These are phyloP conservation scores for Alcedo atthis DNA, from an alignment of 2,797 vertebrate species.

Conservation along the genomic window DNA sequence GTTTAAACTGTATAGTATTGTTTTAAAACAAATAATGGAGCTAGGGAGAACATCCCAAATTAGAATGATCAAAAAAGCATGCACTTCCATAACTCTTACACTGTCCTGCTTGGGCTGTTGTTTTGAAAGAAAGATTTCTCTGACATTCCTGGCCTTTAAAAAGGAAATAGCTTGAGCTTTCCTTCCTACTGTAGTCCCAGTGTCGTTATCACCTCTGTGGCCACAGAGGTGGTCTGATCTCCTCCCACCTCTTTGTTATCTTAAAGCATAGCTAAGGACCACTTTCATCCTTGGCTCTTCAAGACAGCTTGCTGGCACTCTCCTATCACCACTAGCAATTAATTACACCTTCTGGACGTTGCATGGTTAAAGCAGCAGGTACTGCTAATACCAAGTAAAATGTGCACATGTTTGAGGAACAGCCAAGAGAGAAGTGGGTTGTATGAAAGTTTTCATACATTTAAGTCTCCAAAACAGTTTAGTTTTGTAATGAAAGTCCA, in stretches of 20 bases:
- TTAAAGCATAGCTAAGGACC: neutral
- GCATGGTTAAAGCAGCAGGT: neutral
- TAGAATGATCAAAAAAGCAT: slow-evolving; percentile 4
- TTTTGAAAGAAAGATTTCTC: slow-evolving; percentile 33
- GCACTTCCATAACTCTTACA: slow-evolving; percentile 15
- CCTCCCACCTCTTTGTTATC: neutral
- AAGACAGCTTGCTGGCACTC: neutral
- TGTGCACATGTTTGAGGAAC: neutral
- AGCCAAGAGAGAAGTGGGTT: neutral
- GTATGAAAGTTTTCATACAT: neutral
- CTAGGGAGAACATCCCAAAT: neutral
- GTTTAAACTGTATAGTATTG: neutral
- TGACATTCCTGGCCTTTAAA: slow-evolving; percentile 35
- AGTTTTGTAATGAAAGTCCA: neutral
- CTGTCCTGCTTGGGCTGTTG: neutral
- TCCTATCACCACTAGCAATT: neutral
- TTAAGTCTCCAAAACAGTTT: neutral
- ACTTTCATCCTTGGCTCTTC: neutral
- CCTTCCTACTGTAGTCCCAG: slow-evolving; percentile 37
- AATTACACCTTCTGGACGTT: accelerated
- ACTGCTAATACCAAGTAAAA: neutral
- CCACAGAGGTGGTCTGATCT: neutral
- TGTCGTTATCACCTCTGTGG: neutral
- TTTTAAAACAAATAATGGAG: neutral
- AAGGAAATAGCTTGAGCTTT: slow-evolving; percentile 38